Percentiles rank a stretch among this genome's conserved stretches.
phyloP scores from a whole-genome alignment of 2,888 invertebrate species.

The Arrhopalites spinosus region DNA sequence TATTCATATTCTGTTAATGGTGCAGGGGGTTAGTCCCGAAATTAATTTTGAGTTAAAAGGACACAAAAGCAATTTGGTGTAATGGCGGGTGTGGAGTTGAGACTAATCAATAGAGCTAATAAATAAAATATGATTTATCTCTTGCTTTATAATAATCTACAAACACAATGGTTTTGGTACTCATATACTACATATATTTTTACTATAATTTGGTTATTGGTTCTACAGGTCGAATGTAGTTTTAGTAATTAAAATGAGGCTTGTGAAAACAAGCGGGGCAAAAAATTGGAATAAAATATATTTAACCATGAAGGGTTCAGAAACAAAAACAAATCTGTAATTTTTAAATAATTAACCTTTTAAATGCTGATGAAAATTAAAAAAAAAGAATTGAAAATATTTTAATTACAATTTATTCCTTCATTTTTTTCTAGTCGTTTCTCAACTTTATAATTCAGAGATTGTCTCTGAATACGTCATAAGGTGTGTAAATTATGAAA shows the following conservation, averaged over 20 bases:
- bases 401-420: background rate
- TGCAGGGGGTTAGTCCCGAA: constrained; percentile 20
- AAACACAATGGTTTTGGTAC: background rate
- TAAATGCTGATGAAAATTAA: background rate
- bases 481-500: background rate
- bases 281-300: too few species aligned
- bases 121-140: background rate
- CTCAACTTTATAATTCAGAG: constrained; percentile 74
- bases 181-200: too few species aligned
- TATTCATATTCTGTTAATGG: constrained; percentile 33
- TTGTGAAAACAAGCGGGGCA: too few species aligned
- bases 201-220: too few species aligned
- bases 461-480: constrained; percentile 76
- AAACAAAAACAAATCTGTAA: background rate
- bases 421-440: constrained; percentile 66
- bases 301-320: background rate
- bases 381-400: too few species aligned
- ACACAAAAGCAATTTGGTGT: constrained; percentile 23
- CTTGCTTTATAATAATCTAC: background rate
- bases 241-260: too few species aligned
- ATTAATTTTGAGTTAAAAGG: constrained; percentile 1
- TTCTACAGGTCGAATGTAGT: too few species aligned
- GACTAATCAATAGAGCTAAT: background rate
- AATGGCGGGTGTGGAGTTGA: constrained; percentile 35
- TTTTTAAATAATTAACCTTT: background rate